A percentile compares a stretch with the other conserved stretches of the same genome.
Evolutionary conservation across 1,140 invertebrate genomes (phyloP).

Genomic region (Heliconius hewitsoni): DNA sequence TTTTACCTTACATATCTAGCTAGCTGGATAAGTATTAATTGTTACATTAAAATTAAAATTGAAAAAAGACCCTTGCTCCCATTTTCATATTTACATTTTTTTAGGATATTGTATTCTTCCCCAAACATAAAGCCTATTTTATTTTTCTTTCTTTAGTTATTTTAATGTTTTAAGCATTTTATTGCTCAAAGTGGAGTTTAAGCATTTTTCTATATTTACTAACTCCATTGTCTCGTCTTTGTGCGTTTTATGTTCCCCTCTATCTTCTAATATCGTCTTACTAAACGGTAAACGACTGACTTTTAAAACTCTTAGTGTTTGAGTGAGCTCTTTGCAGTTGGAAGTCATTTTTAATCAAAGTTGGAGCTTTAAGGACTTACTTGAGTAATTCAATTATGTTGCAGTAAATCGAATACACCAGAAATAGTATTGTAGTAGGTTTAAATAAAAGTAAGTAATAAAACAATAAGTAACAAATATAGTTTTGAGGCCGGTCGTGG

Average conservation of each 20-base stretch:
- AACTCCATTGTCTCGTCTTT: neutral
- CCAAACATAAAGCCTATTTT: no score
- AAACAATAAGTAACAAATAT: neutral
- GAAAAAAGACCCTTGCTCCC: no score
- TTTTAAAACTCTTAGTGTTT: neutral
- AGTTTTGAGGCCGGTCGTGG: no score
- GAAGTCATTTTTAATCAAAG: constrained; percentile 2
- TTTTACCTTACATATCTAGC: no score
- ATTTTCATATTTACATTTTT: no score
- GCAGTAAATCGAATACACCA: neutral
- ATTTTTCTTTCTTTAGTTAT: no score
- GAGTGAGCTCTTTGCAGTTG: neutral
- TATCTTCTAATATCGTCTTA: neutral
- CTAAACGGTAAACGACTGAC: neutral
- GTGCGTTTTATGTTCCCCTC: neutral
- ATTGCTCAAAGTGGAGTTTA: neutral
- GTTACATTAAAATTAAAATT: no score
- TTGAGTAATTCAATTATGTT: neutral
- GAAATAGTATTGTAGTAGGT: no score
- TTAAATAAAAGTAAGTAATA: neutral
- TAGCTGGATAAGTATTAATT: no score
- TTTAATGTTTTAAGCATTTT: neutral
- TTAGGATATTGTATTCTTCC: no score
- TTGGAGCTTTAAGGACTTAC: neutral
- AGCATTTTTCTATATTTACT: neutral